Evolutionary conservation across 2,888 invertebrate species (phyloP).

Genomic region (Crossocerus cetratus): DNA sequence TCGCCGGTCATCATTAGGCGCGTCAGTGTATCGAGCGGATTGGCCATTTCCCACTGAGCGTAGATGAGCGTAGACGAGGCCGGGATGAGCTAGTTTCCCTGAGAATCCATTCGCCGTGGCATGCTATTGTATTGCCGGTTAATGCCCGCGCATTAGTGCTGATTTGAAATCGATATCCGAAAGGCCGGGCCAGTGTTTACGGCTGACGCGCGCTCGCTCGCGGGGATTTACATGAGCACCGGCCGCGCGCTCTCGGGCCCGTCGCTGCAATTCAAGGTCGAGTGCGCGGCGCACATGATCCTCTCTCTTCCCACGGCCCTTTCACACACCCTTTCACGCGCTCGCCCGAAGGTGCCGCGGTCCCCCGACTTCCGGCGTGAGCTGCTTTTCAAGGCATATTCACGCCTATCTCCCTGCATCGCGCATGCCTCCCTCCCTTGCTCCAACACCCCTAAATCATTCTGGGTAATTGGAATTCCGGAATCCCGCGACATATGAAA

Average conservation of each 20-base stretch:
- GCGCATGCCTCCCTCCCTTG: not conserved
- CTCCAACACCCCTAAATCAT: no score
- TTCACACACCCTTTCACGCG: conserved; percentile 38
- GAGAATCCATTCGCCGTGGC: conserved; percentile 31
- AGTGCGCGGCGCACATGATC: conserved; percentile 18
- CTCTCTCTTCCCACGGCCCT: conserved; percentile 57
- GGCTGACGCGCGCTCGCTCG: not conserved
- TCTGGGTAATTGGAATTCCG: no score
- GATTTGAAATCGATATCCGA: conserved; percentile 41
- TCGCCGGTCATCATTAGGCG: no score
- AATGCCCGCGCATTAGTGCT: conserved; percentile 33
- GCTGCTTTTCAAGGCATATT: conserved; percentile 42
- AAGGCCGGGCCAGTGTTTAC: conserved; percentile 17
- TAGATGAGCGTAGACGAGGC: not conserved
- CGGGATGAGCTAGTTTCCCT: not conserved
- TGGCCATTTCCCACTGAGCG: no score
- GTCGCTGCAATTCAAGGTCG: conserved; percentile 53
- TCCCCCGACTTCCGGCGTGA: conserved; percentile 54
- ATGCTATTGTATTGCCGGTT: conserved; percentile 31
- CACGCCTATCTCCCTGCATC: not conserved
- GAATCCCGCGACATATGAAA: no score
- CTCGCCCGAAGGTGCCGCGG: conserved; percentile 26
- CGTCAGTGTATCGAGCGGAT: no score
- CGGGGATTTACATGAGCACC: conserved; percentile 29
- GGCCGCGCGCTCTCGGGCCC: not conserved